Evolutionary conservation across 2,797 vertebrate genomes (phyloP).

Genomic region (Mus caroli): DNA sequence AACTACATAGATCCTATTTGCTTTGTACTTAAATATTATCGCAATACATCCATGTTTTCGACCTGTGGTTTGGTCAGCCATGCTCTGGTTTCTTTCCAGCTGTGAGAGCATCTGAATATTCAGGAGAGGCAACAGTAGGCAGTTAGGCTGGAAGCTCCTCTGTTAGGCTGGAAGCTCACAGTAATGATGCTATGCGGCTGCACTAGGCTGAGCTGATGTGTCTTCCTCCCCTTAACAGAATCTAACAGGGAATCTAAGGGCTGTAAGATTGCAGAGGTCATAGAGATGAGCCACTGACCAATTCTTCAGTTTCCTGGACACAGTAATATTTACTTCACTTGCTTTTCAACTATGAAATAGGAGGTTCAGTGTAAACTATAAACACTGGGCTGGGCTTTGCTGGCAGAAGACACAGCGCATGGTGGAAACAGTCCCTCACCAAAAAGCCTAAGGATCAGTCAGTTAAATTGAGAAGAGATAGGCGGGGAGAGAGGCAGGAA

Average conservation of each 20-base stretch:
- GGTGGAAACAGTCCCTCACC: not conserved
- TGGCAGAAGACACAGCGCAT: not conserved
- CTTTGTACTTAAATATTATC: conserved; percentile 19
- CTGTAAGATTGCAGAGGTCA: not conserved
- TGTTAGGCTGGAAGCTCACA: not conserved
- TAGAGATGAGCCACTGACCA: not conserved
- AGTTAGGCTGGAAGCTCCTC: not conserved
- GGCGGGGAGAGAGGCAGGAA: too few species aligned
- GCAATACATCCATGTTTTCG: not conserved
- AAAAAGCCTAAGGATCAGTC: not conserved
- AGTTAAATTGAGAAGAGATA: not conserved
- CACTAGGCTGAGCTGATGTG: too few species aligned
- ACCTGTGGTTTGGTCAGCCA: not conserved
- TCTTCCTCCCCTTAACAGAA: not conserved
- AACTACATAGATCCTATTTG: not conserved
- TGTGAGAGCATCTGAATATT: not conserved
- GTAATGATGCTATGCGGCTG: too few species aligned
- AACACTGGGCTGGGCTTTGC: not conserved
- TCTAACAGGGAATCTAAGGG: not conserved
- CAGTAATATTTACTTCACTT: conserved; percentile 21
- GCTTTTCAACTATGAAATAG: not conserved
- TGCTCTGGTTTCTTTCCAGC: not conserved
- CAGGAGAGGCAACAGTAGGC: not conserved
- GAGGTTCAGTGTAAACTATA: not conserved
- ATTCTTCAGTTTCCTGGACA: conserved; percentile 21